Evolutionary conservation across 2,797 vertebrate genomes (phyloP).

Genomic region (Enteromius mattozi): DNA sequence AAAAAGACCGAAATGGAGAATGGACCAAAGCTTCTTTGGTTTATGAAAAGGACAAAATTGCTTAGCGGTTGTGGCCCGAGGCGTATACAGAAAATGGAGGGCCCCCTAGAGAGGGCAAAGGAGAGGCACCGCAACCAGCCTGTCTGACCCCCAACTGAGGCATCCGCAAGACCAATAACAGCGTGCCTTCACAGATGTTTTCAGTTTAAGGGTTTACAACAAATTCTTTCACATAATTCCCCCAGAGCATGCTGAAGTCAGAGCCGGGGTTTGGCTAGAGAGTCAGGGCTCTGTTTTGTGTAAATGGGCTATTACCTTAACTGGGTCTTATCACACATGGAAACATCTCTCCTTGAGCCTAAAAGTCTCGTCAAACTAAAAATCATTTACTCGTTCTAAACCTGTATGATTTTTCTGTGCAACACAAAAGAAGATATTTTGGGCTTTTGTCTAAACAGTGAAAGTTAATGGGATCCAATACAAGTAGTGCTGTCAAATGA

Average conservation of each 20-base stretch:
- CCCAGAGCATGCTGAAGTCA: slow-evolving; percentile 71
- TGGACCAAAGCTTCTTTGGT: slow-evolving; percentile 4
- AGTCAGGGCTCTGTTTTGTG: slow-evolving; percentile 58
- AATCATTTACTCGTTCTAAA: background rate
- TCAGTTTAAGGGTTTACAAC: slow-evolving; percentile 80
- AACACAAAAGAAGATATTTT: background rate
- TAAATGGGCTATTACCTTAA: slow-evolving; percentile 56
- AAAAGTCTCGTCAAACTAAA: background rate
- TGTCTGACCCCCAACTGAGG: slow-evolving; percentile 42
- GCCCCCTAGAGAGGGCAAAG: slow-evolving; percentile 50
- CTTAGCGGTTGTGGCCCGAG: slow-evolving; percentile 28
- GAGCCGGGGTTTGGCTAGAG: slow-evolving; percentile 64
- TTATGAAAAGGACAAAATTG: slow-evolving; percentile 47
- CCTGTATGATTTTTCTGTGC: background rate
- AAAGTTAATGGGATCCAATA: background rate
- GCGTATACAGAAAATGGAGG: slow-evolving; percentile 47
- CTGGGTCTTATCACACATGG: slow-evolving; percentile 68
- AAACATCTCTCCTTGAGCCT: background rate
- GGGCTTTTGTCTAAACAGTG: background rate
- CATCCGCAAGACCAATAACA: slow-evolving; percentile 65
- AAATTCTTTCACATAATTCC: slow-evolving; percentile 77
- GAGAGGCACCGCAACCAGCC: slow-evolving; percentile 46
- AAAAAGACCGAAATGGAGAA: slow-evolving; percentile 32
- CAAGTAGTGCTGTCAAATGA: too few species aligned
- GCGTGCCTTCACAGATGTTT: slow-evolving; percentile 75